Conservation (phyloP, 2,797 vertebrate genomes). For the Phoeniculus purpureus region DNA sequence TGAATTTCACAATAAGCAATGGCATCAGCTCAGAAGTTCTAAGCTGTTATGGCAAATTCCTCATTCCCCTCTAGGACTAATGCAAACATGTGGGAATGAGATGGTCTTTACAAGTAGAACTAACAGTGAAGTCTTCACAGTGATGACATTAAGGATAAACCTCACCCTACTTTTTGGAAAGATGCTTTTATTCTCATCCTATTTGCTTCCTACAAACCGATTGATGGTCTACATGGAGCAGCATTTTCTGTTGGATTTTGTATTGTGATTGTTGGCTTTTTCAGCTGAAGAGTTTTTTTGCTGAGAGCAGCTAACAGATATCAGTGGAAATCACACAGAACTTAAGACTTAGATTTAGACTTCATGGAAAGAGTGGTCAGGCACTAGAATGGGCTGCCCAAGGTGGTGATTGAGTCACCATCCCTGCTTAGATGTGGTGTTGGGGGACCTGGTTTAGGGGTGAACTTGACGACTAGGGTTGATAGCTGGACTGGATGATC, state of each 20-base stretch:
- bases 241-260: background rate
- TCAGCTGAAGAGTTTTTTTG: background rate
- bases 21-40: background rate
- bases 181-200: background rate
- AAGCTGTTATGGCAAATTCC: background rate
- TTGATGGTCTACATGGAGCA: background rate
- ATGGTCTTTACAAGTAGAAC: background rate
- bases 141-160: background rate
- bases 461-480: too few species aligned
- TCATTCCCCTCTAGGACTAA: too few species aligned
- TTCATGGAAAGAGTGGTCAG: too few species aligned
- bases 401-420: too few species aligned
- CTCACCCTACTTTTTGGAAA: background rate
- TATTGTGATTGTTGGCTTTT: background rate
- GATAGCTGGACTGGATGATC: too few species aligned
- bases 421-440: too few species aligned
- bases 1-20: background rate
- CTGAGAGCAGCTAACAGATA: background rate
- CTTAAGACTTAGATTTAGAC: background rate
- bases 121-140: accelerated
- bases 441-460: too few species aligned
- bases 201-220: background rate
- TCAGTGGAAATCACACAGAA: background rate
- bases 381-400: too few species aligned
- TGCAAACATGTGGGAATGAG: background rate